Evolutionary conservation across 2,113 vertebrate genomes (phyloP).

Genomic region (Dipodomys stephensi): DNA sequence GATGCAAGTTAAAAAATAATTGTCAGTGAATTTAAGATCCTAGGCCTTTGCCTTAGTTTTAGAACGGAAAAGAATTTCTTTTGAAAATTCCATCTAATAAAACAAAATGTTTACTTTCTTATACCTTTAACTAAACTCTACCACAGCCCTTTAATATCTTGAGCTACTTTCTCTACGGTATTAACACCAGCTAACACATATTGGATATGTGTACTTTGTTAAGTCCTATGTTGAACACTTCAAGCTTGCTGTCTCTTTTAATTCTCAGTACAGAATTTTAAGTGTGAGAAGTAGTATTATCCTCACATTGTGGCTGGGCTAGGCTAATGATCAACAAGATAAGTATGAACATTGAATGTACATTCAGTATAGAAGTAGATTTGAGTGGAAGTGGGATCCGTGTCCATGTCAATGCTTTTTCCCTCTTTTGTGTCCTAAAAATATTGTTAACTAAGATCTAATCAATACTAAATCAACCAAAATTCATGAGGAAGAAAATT

Average conservation of each 20-base stretch:
- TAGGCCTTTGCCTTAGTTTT: neutral
- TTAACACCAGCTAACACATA: neutral
- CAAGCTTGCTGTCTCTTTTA: neutral
- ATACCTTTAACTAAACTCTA: neutral
- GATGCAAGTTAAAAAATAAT: neutral
- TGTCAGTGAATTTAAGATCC: neutral
- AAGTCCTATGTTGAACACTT: neutral
- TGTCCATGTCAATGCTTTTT: neutral
- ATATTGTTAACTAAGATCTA: neutral
- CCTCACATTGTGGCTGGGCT: neutral
- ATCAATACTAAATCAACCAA: neutral
- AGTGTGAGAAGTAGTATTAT: neutral
- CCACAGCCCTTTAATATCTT: neutral
- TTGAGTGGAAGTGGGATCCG: no score
- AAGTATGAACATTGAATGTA: neutral
- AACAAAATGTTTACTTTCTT: neutral
- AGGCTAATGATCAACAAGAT: neutral
- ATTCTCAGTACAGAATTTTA: neutral
- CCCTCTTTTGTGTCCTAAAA: neutral
- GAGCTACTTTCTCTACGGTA: neutral
- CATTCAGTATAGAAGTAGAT: neutral
- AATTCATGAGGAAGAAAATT: conserved; percentile 22
- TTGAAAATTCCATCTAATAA: neutral
- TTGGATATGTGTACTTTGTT: neutral
- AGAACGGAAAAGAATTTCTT: conserved; percentile 1